Evolutionary conservation across 2,888 invertebrate genomes (phyloP).

Genomic region (Cecidostiba fungosa): DNA sequence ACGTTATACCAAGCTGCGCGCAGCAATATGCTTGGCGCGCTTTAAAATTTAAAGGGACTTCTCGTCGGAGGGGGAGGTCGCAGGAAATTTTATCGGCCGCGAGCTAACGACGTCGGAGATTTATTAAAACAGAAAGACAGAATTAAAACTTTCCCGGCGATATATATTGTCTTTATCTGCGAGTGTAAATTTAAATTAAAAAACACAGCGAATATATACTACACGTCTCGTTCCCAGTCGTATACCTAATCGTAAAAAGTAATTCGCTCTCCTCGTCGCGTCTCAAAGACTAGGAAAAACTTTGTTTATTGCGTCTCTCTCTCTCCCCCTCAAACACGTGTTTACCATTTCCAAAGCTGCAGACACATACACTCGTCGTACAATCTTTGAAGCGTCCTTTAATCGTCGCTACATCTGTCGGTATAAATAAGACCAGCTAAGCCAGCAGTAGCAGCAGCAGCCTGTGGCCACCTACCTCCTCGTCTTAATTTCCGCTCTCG

Average conservation of each 20-base stretch:
- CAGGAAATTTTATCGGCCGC: constrained; percentile 1
- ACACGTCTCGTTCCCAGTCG: no score
- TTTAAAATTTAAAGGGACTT: constrained; percentile 4
- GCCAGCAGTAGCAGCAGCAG: no score
- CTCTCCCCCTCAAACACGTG: no score
- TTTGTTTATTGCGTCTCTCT: neutral
- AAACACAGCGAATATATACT: neutral
- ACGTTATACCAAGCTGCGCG: neutral
- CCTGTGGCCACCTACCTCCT: neutral
- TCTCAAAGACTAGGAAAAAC: neutral
- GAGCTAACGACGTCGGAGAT: neutral
- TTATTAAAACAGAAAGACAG: neutral
- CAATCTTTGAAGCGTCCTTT: neutral
- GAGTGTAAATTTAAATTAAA: constrained; percentile 21
- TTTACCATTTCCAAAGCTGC: neutral
- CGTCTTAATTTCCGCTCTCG: constrained; percentile 6
- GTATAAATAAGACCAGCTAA: neutral
- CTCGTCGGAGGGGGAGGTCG: neutral
- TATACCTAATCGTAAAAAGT: neutral
- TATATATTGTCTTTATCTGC: constrained; percentile 8
- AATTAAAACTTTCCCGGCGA: neutral
- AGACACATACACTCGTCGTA: neutral
- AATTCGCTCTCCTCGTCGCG: neutral
- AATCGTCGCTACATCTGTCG: neutral
- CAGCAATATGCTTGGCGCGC: neutral